These are phyloP conservation scores for Bathynomus jamesi DNA, from an alignment of 1,140 invertebrate species.

Conservation along the genomic window DNA sequence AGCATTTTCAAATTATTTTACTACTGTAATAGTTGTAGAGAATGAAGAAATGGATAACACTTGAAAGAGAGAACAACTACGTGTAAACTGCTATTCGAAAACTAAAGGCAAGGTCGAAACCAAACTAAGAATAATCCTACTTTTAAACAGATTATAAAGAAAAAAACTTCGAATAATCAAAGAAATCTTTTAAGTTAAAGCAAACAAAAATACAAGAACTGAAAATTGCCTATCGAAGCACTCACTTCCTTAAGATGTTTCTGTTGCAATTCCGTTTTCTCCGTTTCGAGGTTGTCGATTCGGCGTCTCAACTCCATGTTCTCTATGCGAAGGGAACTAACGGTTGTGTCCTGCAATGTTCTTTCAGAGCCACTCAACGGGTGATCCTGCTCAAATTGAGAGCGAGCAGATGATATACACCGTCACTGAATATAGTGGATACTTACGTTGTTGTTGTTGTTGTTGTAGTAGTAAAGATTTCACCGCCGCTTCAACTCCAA, in stretches of 20 bases:
- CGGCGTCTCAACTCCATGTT: slow-evolving; percentile 30
- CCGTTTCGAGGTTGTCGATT: slow-evolving; percentile 29
- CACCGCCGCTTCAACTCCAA: too few species aligned
- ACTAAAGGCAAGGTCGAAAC: too few species aligned
- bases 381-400: slow-evolving; percentile 20
- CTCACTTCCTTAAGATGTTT: slow-evolving; percentile 33
- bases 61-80: too few species aligned
- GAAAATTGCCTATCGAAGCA: too few species aligned
- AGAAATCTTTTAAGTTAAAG: background rate
- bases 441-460: too few species aligned
- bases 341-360: slow-evolving; percentile 14
- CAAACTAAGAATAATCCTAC: too few species aligned
- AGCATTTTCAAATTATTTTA: background rate
- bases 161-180: background rate
- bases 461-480: too few species aligned
- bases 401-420: too few species aligned
- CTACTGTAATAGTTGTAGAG: too few species aligned
- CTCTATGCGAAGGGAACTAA: slow-evolving; percentile 28
- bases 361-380: background rate
- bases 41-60: too few species aligned
- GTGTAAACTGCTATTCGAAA: too few species aligned
- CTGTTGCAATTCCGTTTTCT: slow-evolving; percentile 28
- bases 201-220: background rate
- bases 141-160: background rate
- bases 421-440: too few species aligned